Conservation (phyloP, 1,140 invertebrate genomes). For the Sitodiplosis mosellana region DNA sequence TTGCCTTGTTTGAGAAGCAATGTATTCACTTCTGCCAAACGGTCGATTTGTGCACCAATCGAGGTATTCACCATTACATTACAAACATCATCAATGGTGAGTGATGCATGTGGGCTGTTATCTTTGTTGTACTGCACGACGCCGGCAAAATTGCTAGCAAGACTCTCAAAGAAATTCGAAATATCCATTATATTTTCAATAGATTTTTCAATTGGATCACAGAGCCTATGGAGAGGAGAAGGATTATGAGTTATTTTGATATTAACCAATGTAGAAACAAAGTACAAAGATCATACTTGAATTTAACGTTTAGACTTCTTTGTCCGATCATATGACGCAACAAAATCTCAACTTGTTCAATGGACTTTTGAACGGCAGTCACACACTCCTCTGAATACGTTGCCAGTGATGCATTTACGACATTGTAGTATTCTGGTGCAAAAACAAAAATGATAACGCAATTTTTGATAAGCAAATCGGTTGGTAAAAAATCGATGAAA, state of each 20-base stretch:
- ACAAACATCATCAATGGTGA: conserved; percentile 66
- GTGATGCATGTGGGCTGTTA: conserved; percentile 50
- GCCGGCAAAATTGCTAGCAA: conserved; percentile 70
- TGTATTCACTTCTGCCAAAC: conserved; percentile 53
- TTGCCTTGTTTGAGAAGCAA: conserved; percentile 45
- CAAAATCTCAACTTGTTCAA: conserved; percentile 40
- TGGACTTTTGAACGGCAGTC: conserved; percentile 38
- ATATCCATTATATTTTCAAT: conserved; percentile 47
- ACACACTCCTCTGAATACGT: conserved; percentile 41
- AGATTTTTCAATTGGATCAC: conserved; percentile 50
- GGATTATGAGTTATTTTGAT: conserved; percentile 5
- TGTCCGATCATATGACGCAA: conserved; percentile 39
- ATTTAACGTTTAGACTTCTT: conserved; percentile 40
- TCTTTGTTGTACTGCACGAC: conserved; percentile 92
- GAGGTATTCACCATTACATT: conserved; percentile 47
- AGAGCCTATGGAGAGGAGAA: conserved; percentile 35
- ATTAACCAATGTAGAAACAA: not conserved
- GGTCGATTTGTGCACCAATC: conserved; percentile 38
- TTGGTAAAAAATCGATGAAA: too few species aligned
- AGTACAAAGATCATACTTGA: conserved; percentile 31
- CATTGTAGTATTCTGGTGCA: conserved; percentile 48
- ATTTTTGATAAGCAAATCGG: too few species aligned
- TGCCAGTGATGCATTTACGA: conserved; percentile 48
- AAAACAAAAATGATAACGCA: not conserved
- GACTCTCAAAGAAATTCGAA: conserved; percentile 55